phyloP scores from a whole-genome alignment of 2,113 vertebrate genomes.

The Pseudolaguvia tuberculata region DNA sequence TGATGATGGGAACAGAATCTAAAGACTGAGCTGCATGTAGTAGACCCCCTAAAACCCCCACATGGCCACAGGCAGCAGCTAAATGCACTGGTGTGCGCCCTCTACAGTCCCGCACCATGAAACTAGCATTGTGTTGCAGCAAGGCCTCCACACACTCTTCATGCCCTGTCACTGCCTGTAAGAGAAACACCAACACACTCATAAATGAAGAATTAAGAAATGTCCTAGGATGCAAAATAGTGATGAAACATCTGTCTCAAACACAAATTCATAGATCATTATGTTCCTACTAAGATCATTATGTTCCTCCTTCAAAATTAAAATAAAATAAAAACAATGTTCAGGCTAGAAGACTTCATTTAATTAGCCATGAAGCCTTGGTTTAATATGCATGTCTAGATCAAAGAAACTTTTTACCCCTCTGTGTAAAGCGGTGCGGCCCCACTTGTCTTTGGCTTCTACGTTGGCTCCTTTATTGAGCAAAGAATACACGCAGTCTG shows the following conservation, averaged over 20 bases:
- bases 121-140: constrained; percentile 89
- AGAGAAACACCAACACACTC: background rate
- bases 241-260: background rate
- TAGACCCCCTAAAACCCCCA: constrained; percentile 87
- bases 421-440: constrained; percentile 89
- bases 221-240: background rate
- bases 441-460: constrained; percentile 96
- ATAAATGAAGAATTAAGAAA: background rate
- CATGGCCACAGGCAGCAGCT: constrained; percentile 91
- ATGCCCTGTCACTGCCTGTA: constrained; percentile 90
- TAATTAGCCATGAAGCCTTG: background rate
- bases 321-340: background rate
- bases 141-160: constrained; percentile 94
- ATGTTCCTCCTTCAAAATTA: no score
- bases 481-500: constrained; percentile 92
- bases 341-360: background rate
- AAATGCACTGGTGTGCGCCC: constrained; percentile 90
- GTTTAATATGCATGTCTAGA: background rate
- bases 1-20: constrained; percentile 76
- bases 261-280: background rate
- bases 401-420: constrained; percentile 68
- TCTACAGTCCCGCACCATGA: constrained; percentile 81
- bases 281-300: background rate
- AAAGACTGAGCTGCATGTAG: constrained; percentile 82
- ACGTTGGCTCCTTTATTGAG: constrained; percentile 92